These are phyloP conservation scores for Anas bernieri DNA, from an alignment of 2,797 vertebrate species.

Conservation along the genomic window DNA sequence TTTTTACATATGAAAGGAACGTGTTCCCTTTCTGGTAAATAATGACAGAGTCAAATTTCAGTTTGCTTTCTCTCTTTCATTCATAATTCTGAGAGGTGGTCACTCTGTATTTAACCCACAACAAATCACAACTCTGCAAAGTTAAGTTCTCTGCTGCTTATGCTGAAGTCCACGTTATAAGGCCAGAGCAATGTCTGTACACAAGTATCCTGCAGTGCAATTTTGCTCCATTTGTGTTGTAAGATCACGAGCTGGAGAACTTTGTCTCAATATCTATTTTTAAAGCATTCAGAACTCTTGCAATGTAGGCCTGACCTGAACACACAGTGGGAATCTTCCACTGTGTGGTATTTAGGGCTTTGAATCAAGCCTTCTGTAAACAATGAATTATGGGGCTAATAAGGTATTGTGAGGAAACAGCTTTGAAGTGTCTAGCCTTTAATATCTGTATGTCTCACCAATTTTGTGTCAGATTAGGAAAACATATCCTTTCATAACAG, in stretches of 20 bases:
- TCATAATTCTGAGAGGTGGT: neutral
- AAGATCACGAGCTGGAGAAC: neutral
- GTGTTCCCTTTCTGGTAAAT: neutral
- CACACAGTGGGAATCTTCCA: neutral
- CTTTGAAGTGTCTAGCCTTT: neutral
- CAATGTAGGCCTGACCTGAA: neutral
- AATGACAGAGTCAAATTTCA: neutral
- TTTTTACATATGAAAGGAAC: slow-evolving; percentile 3
- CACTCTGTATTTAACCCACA: neutral
- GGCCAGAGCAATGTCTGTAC: neutral
- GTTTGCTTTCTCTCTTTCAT: neutral
- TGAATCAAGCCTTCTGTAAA: neutral
- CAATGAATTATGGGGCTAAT: neutral
- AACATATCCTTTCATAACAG: neutral
- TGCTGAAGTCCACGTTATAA: neutral
- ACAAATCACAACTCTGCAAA: neutral
- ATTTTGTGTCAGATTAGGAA: neutral
- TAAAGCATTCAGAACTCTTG: neutral
- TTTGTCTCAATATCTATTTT: neutral
- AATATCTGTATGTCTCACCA: neutral
- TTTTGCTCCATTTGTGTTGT: neutral
- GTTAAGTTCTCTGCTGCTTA: neutral
- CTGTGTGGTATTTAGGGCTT: neutral
- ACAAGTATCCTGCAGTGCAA: neutral
- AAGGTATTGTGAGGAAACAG: neutral